Conservation (phyloP, 2,113 vertebrate species). For the Clarias macrocephalus region DNA sequence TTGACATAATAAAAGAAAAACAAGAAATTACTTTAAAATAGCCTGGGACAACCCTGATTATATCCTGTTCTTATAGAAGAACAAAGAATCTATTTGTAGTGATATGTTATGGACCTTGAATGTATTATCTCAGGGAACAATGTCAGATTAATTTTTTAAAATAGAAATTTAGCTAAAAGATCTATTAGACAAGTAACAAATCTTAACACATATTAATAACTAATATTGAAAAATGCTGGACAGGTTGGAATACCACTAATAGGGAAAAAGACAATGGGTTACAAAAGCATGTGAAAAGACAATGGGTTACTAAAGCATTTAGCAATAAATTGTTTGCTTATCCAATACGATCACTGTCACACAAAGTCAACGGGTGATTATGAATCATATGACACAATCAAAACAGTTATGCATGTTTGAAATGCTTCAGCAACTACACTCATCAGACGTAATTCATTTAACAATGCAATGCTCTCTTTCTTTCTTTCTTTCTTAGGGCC, state of each 20-base stretch:
- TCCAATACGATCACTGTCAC: neutral
- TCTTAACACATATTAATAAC: conserved; percentile 52
- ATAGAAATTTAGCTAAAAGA: conserved; percentile 57
- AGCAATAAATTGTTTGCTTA: neutral
- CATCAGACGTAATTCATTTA: conserved; percentile 35
- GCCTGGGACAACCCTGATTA: neutral
- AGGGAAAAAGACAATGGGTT: neutral
- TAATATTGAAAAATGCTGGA: conserved; percentile 28
- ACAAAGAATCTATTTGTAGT: neutral
- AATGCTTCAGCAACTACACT: neutral
- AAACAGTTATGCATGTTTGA: conserved; percentile 19
- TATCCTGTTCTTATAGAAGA: neutral
- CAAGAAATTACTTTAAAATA: neutral
- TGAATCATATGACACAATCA: conserved; percentile 31
- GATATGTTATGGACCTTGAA: neutral
- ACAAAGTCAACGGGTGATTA: neutral
- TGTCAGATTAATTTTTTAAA: conserved; percentile 24
- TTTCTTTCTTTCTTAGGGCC: conserved; percentile 33
- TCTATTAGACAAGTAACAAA: conserved; percentile 47
- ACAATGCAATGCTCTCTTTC: conserved; percentile 59
- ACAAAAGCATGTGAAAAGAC: neutral
- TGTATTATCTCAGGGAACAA: neutral
- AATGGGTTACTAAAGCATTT: neutral
- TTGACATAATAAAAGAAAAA: neutral
- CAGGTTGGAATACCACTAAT: neutral